Evolutionary conservation across 1,140 invertebrate genomes (phyloP).

Genomic region (Magallana angulata): DNA sequence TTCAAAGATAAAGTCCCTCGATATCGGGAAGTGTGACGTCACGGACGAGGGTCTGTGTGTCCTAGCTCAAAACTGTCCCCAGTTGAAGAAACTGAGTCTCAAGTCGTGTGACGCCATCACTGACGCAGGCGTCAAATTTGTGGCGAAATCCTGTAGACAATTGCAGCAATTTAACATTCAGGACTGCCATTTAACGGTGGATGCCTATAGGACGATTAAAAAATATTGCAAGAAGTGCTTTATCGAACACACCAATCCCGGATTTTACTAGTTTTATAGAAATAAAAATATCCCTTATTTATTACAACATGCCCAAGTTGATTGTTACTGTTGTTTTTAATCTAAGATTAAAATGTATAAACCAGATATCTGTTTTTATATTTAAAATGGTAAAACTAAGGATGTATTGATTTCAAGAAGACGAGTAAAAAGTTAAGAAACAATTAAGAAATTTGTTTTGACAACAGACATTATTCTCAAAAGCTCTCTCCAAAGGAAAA

Average conservation of each 20-base stretch:
- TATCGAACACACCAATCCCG: constrained; percentile 96
- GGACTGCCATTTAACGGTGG: constrained; percentile 90
- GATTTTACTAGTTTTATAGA: constrained; percentile 85
- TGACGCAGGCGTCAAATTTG: constrained; percentile 90
- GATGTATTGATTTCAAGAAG: too few relatives aligned
- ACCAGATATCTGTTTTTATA: neutral
- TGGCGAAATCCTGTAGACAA: constrained; percentile 90
- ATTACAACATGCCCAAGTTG: neutral
- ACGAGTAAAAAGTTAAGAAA: too few relatives aligned
- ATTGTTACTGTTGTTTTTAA: constrained; percentile 7
- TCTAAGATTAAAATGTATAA: neutral
- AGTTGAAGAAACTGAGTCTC: constrained; percentile 93
- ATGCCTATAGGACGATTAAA: constrained; percentile 94
- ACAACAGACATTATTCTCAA: too few relatives aligned
- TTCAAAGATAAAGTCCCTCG: constrained; percentile 89
- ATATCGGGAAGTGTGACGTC: constrained; percentile 95
- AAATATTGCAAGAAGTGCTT: constrained; percentile 94
- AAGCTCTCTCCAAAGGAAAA: too few relatives aligned
- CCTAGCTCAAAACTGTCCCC: constrained; percentile 92
- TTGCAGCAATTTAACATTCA: constrained; percentile 94
- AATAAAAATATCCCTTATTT: constrained; percentile 3
- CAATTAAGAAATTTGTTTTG: too few relatives aligned
- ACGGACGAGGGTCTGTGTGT: constrained; percentile 91
- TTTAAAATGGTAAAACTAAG: too few relatives aligned
- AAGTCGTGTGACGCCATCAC: constrained; percentile 94